These are phyloP conservation scores for Bellardia bayeri DNA, from an alignment of 2,888 invertebrate genomes.

Conservation along the genomic window DNA sequence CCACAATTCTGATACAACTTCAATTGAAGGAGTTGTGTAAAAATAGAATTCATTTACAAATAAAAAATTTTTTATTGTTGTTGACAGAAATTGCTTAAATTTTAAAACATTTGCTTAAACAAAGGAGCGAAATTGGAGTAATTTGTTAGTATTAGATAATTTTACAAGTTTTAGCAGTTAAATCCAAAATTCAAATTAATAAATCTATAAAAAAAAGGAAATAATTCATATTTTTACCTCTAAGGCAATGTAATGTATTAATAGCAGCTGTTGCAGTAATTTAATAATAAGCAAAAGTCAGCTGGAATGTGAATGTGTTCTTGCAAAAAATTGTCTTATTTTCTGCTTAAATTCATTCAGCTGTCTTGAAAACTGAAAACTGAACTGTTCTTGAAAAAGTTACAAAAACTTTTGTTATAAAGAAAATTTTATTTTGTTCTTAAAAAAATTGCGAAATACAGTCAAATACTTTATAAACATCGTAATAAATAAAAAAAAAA, in stretches of 20 bases:
- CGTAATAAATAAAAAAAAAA: conserved; percentile 15
- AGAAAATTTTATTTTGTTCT: background rate
- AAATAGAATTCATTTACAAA: background rate
- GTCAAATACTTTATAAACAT: conserved; percentile 17
- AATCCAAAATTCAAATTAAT: too few species aligned
- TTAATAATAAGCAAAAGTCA: too few species aligned
- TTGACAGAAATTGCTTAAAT: too few species aligned
- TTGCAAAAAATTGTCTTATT: background rate
- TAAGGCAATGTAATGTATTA: too few species aligned
- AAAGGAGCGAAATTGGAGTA: too few species aligned
- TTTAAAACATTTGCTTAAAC: too few species aligned
- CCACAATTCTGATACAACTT: conserved; percentile 19
- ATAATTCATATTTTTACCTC: too few species aligned
- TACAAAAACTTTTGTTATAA: conserved; percentile 2
- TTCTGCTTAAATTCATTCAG: background rate
- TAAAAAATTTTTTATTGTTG: background rate
- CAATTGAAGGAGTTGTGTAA: background rate
- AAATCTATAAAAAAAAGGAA: too few species aligned
- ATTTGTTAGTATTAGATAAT: too few species aligned
- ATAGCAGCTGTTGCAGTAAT: too few species aligned
- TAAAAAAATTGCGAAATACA: background rate
- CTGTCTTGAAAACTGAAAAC: background rate
- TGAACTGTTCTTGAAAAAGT: background rate
- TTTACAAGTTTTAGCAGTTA: too few species aligned
- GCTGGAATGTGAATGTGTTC: too few species aligned